Evolutionary conservation across 2,797 vertebrate genomes (phyloP).

Genomic region (Tokudaia tokunoshimensis): DNA sequence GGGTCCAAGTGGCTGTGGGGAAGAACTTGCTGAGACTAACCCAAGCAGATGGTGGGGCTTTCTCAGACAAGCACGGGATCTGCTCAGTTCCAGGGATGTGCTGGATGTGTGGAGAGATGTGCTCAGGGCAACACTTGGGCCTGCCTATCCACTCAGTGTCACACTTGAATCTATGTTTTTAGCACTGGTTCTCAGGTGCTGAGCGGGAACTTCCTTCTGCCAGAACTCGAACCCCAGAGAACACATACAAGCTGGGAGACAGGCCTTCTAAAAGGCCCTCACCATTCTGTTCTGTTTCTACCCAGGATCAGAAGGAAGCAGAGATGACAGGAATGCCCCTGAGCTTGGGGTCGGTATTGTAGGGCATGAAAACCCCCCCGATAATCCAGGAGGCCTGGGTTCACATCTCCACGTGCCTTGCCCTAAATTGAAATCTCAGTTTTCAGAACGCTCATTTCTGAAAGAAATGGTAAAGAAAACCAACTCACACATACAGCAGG

Average conservation of each 20-base stretch:
- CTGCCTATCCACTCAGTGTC: neutral
- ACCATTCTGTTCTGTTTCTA: neutral
- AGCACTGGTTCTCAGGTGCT: neutral
- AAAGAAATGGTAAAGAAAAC: neutral
- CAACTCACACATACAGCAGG: neutral
- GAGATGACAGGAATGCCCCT: neutral
- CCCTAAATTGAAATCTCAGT: neutral
- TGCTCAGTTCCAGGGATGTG: neutral
- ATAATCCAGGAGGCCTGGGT: neutral
- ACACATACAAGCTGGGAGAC: neutral
- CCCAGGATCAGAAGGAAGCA: neutral
- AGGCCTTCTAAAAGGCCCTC: neutral
- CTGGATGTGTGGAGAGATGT: no score
- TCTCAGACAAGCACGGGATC: neutral
- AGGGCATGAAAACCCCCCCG: neutral
- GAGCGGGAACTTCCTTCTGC: neutral
- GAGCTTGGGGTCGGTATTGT: accelerated
- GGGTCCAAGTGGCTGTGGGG: neutral
- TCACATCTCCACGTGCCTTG: neutral
- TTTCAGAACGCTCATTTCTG: neutral
- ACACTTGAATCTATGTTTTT: neutral
- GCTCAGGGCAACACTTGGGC: no score
- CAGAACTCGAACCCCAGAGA: neutral
- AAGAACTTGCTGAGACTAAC: neutral
- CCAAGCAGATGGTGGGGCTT: neutral